Conservation (phyloP, 2,888 invertebrate genomes). For the Sminthurides aquaticus region DNA sequence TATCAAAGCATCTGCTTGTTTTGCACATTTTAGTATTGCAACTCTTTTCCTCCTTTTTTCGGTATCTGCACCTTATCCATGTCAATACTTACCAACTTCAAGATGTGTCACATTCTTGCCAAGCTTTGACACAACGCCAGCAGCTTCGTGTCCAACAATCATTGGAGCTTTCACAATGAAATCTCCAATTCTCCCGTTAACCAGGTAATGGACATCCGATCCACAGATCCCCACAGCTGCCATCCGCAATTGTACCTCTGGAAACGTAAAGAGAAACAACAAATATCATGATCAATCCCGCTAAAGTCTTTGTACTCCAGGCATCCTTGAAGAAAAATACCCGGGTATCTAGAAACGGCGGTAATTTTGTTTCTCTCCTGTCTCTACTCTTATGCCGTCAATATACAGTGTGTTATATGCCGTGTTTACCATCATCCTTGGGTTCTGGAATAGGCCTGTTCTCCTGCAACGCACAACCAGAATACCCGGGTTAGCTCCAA, state of each 20-base stretch:
- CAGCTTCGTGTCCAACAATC: conserved; percentile 90
- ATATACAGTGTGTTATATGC: background rate
- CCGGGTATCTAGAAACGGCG: too few species aligned
- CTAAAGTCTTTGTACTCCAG: too few species aligned
- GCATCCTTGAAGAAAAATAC: too few species aligned
- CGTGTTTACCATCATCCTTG: conserved; percentile 62
- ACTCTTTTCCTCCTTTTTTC: background rate
- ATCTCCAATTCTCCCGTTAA: conserved; percentile 73
- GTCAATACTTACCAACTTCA: conserved; percentile 51
- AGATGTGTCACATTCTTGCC: conserved; percentile 54
- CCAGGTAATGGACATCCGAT: conserved; percentile 84
- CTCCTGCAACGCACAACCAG: conserved; percentile 57
- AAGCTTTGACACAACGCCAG: conserved; percentile 60
- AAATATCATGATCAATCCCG: too few species aligned
- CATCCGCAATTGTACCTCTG: conserved; percentile 82
- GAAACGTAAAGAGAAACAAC: too few species aligned
- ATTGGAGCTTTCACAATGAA: conserved; percentile 80
- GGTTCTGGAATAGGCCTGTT: conserved; percentile 74
- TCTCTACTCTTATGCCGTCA: background rate
- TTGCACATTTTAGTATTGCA: background rate
- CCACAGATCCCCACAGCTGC: conserved; percentile 95
- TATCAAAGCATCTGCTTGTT: too few species aligned
- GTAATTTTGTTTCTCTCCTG: too few species aligned
- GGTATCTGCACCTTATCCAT: background rate
- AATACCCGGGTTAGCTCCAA: conserved; percentile 9